Conservation (phyloP, 2,888 invertebrate species). For the Cylindroiulus punctatus region DNA sequence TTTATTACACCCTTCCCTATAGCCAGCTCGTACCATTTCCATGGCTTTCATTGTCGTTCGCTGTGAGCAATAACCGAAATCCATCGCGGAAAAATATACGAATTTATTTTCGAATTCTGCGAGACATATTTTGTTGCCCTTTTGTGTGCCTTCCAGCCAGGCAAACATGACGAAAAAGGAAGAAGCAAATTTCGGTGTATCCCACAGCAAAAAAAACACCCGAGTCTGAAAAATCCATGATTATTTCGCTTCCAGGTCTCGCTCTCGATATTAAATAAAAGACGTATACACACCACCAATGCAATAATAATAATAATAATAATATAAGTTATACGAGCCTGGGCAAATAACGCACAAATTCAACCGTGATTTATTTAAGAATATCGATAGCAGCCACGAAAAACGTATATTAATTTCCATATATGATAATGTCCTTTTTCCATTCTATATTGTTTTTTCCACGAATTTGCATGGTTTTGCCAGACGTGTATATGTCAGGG, state of each 20-base stretch:
- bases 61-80: neutral
- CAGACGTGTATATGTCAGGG: too few species aligned
- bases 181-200: neutral
- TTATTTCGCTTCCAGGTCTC: slow-evolving; percentile 1
- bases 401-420: too few species aligned
- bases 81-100: neutral
- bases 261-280: slow-evolving; percentile 30
- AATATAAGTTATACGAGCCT: neutral
- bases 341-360: too few species aligned
- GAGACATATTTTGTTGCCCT: slow-evolving; percentile 14
- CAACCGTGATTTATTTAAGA: too few species aligned
- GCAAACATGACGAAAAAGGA: neutral
- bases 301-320: too few species aligned
- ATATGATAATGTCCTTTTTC: too few species aligned
- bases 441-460: too few species aligned
- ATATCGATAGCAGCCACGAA: too few species aligned
- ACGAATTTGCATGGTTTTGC: too few species aligned
- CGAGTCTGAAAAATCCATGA: slow-evolving; percentile 10
- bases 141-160: slow-evolving; percentile 8
- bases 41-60: neutral
- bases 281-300: neutral
- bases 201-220: neutral
- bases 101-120: slow-evolving; percentile 19
- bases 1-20: neutral
- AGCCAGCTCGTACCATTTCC: neutral